Evolutionary conservation across 2,113 vertebrate genomes (phyloP).

Genomic region (Pelodiscus sinensis): DNA sequence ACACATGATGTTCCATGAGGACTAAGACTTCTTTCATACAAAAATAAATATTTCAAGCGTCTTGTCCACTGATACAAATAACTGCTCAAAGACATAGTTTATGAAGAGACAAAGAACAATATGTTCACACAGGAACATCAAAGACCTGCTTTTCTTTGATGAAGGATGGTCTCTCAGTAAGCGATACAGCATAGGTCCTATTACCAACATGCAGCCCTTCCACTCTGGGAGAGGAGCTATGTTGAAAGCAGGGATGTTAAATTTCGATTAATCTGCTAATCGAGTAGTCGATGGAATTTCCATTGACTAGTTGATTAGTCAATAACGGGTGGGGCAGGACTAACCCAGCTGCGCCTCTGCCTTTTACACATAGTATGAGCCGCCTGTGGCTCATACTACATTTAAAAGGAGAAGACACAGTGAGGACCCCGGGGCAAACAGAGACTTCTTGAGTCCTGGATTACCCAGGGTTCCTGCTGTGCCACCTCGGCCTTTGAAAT

Average conservation of each 20-base stretch:
- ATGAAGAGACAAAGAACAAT: slow-evolving; percentile 32
- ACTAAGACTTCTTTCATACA: slow-evolving; percentile 48
- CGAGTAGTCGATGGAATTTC: no score
- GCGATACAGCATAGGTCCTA: neutral
- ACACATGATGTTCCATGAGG: slow-evolving; percentile 13
- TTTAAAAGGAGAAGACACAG: no score
- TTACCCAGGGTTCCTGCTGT: no score
- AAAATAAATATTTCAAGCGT: slow-evolving; percentile 2
- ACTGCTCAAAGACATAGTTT: slow-evolving; percentile 6
- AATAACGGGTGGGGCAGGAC: no score
- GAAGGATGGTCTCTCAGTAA: neutral
- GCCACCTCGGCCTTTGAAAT: no score
- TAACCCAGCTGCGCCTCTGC: no score
- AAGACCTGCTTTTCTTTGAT: slow-evolving; percentile 9
- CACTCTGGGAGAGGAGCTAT: neutral
- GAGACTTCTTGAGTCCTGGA: no score
- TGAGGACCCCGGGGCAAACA: no score
- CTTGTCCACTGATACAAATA: neutral
- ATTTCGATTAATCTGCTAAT: no score
- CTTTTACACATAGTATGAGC: no score
- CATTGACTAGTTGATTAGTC: no score
- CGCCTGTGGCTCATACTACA: no score
- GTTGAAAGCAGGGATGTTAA: neutral
- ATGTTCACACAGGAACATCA: neutral
- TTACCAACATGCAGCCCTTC: neutral